Evolutionary conservation across 1,140 invertebrate species (phyloP).

Genomic region (Trichonephila inaurata): DNA sequence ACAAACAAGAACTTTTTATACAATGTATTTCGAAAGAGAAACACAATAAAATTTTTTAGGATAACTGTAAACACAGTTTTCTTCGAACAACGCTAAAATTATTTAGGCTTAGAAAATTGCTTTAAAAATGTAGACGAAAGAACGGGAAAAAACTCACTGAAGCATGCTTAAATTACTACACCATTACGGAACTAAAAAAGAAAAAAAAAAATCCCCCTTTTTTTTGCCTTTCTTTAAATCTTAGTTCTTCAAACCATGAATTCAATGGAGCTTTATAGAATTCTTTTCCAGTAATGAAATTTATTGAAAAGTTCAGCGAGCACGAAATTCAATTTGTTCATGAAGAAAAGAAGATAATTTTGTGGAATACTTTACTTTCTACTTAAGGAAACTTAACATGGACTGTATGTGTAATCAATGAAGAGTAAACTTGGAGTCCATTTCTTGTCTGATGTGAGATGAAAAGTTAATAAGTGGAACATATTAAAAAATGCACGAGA

Average conservation of each 20-base stretch:
- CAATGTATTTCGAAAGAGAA: too few relatives aligned
- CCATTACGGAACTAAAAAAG: too few relatives aligned
- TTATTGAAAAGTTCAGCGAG: not conserved
- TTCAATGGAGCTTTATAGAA: not conserved
- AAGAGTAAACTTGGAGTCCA: not conserved
- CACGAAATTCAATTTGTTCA: slow-evolving; percentile 24
- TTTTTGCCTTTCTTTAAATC: not conserved
- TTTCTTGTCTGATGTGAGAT: not conserved
- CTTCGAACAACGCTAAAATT: not conserved
- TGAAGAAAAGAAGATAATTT: slow-evolving; percentile 24
- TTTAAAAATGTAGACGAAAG: not conserved
- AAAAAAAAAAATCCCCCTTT: not conserved
- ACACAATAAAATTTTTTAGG: too few relatives aligned
- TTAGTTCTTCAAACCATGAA: not conserved
- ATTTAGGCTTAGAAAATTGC: not conserved
- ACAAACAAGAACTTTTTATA: too few relatives aligned
- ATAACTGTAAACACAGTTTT: too few relatives aligned
- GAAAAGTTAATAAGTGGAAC: not conserved
- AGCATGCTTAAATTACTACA: not conserved
- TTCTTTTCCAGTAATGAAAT: slow-evolving; percentile 28
- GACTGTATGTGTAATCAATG: not conserved
- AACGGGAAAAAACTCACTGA: not conserved
- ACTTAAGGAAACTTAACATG: not conserved
- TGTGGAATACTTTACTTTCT: not conserved
- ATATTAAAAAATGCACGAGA: not conserved